Base-by-base conservation (phyloP, 2,888 invertebrate genomes). In the Serrognathus titanus region DNA sequence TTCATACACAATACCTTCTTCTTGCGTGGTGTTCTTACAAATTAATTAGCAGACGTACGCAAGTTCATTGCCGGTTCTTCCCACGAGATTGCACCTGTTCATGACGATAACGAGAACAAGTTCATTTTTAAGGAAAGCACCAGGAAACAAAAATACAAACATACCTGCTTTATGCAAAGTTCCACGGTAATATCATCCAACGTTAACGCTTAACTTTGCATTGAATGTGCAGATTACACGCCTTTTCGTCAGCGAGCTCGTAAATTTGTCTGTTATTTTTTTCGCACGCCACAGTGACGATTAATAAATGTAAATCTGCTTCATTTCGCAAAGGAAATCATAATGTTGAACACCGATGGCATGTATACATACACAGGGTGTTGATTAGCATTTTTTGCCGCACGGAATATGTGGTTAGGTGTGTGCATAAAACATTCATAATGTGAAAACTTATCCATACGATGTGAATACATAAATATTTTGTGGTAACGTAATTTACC, bases 61-160 rank as follows among this genome's bases (percentile, higher is more conserved):
- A 43, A 16, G 43, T 43, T 43, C 10, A 43, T 43, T 8, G 43
- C 48, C n/a, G 48, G 31, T 51, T 58, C 56, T 61, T 61, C 61
- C 58, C 61, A 61, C 61, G 61, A 61, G 49, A 58, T 57, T 61
- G 56, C 61, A 61, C 58, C 61, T 61, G 61, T 61, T 61, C 49
- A 53, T 53, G 53, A 58, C 58, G 51, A 54, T 61, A 61, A 58
- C 54, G 51, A 58, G 58, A 61, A 61, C 61, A 48, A 55, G 61
- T 58, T 58, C 52, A 43, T 48, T 50, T 53, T 58, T 53, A 31
- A 31, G 24, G 24, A 31, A 31, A 31, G 24, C 24, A 31, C 24
- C 24, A 7, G 24, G 24, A 31, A 31, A 31, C 24, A 31, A 31
- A 31, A 31, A 31, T 31, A 31, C 7, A 31, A 31, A 31, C 24